These are phyloP conservation scores for Dermolepida albohirtum DNA, from an alignment of 2,888 invertebrate genomes.

Conservation along the genomic window DNA sequence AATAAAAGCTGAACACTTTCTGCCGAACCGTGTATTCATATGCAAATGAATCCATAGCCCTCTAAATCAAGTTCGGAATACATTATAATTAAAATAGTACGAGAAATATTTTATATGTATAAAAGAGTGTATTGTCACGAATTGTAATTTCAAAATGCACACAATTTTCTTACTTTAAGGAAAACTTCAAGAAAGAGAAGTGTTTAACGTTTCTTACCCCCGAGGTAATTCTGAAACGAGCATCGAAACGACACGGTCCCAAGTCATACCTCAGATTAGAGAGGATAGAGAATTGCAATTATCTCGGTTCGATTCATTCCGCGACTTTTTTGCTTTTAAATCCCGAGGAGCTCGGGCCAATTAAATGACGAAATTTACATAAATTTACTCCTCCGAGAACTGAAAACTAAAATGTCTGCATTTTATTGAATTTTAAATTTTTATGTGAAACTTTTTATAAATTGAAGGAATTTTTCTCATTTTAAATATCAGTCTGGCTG, in stretches of 20 bases:
- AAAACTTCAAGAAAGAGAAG: not conserved
- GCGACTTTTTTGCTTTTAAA: conserved; percentile 31
- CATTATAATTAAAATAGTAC: no score
- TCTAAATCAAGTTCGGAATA: no score
- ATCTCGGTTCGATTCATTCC: conserved; percentile 34
- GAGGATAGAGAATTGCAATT: conserved; percentile 32
- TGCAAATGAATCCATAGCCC: no score
- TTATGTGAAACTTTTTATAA: conserved; percentile 13
- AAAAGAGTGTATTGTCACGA: no score
- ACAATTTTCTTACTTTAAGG: no score
- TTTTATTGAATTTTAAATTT: conserved; percentile 38
- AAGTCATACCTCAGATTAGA: conserved; percentile 36
- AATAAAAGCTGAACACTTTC: no score
- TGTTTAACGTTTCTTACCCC: conserved; percentile 31
- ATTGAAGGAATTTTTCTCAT: no score
- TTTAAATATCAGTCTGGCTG: no score
- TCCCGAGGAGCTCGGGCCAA: conserved; percentile 36
- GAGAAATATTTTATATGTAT: no score
- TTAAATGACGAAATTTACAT: conserved; percentile 37
- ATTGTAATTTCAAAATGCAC: no score
- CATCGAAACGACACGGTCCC: conserved; percentile 32
- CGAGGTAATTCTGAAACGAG: conserved; percentile 32
- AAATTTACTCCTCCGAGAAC: conserved; percentile 32
- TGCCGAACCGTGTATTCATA: no score
- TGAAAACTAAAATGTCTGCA: conserved; percentile 18